A percentile compares a stretch with the other conserved stretches of the same genome.
Evolutionary conservation across 1,140 invertebrate species (phyloP).

Genomic region (Agrypnia vestita): DNA sequence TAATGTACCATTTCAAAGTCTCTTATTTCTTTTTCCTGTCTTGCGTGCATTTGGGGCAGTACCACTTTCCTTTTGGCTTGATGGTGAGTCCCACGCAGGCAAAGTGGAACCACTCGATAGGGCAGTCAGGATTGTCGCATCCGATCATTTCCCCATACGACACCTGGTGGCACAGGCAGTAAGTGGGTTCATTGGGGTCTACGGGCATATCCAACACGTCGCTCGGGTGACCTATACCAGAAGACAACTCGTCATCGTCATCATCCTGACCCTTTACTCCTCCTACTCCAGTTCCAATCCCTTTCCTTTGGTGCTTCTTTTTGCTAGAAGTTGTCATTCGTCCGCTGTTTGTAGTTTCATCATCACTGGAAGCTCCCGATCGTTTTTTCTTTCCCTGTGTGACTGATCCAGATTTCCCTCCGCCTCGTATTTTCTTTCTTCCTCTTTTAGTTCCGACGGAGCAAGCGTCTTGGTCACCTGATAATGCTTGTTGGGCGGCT

Average conservation of each 20-base stretch:
- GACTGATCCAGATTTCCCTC: conserved; percentile 79
- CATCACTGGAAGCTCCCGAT: conserved; percentile 75
- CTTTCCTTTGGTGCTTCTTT: conserved; percentile 81
- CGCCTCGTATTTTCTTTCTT: conserved; percentile 79
- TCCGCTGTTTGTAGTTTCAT: conserved; percentile 72
- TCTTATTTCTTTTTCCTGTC: conserved; percentile 90
- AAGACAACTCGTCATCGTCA: conserved; percentile 61
- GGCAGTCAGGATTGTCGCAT: conserved; percentile 95
- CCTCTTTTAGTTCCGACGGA: conserved; percentile 75
- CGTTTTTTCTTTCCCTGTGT: conserved; percentile 77
- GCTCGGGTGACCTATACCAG: conserved; percentile 84
- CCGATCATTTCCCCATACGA: conserved; percentile 99
- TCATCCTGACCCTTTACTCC: conserved; percentile 67
- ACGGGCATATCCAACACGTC: conserved; percentile 99
- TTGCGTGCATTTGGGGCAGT: conserved; percentile 93
- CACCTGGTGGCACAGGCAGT: conserved; percentile 98
- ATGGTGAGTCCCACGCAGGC: conserved; percentile 96
- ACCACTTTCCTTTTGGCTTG: conserved; percentile 99
- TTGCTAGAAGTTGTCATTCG: conserved; percentile 62
- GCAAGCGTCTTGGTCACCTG: conserved; percentile 65
- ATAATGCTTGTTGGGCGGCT: conserved; percentile 66
- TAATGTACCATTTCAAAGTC: too few species aligned
- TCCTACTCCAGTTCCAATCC: conserved; percentile 68
- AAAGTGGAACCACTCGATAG: conserved; percentile 99
- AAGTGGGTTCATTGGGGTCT: conserved; percentile 99